Percentiles rank a stretch among this genome's conserved stretches.
Evolutionary conservation across 2,888 invertebrate genomes (phyloP).

Genomic region (Gonocerus acuteangulatus): DNA sequence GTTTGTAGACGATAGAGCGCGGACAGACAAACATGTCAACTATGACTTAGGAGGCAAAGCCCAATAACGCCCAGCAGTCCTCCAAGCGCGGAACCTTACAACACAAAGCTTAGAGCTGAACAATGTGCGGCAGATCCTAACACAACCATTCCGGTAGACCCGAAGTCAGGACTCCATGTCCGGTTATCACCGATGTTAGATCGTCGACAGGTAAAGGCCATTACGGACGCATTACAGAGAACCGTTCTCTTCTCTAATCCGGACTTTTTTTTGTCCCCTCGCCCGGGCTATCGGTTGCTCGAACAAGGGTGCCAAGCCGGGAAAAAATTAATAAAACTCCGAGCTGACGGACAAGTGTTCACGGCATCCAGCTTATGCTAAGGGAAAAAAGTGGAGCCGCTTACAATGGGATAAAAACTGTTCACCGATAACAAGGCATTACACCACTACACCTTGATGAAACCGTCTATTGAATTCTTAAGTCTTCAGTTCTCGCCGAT

Average conservation of each 20-base stretch:
- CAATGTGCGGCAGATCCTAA: no score
- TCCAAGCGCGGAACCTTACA: no score
- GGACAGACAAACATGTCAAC: no score
- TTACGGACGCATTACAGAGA: conserved; percentile 10
- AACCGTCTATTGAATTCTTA: no score
- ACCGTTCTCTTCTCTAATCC: conserved; percentile 8
- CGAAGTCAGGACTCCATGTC: conserved; percentile 1
- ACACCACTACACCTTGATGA: no score
- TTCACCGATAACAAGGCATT: no score
- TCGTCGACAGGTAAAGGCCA: conserved; percentile 19
- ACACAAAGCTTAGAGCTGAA: no score
- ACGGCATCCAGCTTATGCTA: neutral
- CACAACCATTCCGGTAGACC: no score
- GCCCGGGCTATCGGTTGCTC: conserved; percentile 9
- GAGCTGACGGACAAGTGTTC: conserved; percentile 17
- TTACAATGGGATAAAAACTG: neutral
- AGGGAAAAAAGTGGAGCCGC: neutral
- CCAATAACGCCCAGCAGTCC: no score
- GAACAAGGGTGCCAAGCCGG: conserved; percentile 1
- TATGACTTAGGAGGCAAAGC: no score
- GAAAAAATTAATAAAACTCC: conserved; percentile 15
- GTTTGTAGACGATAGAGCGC: no score
- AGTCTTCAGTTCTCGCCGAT: no score
- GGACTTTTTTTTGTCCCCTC: neutral
- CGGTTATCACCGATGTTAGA: conserved; percentile 1